Conservation (phyloP, 2,797 vertebrate genomes). For the Benthosema pterotum region DNA sequence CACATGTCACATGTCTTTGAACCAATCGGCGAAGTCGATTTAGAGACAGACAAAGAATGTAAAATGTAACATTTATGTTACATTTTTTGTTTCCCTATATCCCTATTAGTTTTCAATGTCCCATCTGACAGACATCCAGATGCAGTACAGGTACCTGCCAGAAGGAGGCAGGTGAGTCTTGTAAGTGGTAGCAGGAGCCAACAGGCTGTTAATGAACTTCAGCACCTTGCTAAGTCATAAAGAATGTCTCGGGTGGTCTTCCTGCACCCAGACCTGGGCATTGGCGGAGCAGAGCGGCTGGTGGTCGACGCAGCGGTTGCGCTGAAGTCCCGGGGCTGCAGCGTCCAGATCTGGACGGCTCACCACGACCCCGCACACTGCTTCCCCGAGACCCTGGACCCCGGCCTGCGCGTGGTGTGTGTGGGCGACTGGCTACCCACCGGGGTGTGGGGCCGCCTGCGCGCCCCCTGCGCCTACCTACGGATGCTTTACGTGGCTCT, state of each 20-base stretch:
- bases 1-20: too few relatives aligned
- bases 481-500: conserved; percentile 92
- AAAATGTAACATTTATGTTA: too few relatives aligned
- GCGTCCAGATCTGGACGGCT: conserved; percentile 92
- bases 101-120: too few relatives aligned
- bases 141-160: too few relatives aligned
- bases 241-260: conserved; percentile 88
- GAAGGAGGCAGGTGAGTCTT: too few relatives aligned
- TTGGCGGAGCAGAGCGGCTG: conserved; percentile 95
- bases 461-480: conserved; percentile 90
- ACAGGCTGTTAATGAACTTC: too few relatives aligned
- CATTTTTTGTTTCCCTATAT: too few relatives aligned
- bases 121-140: too few relatives aligned
- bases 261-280: conserved; percentile 94
- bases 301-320: conserved; percentile 94
- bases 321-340: conserved; percentile 85
- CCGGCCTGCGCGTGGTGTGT: conserved; percentile 80
- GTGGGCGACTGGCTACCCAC: conserved; percentile 93
- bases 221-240: too few relatives aligned
- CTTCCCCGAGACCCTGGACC: conserved; percentile 88
- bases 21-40: too few relatives aligned
- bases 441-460: conserved; percentile 87
- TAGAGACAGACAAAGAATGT: too few relatives aligned
- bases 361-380: conserved; percentile 90
- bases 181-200: too few relatives aligned